Percentiles rank a stretch among this genome's conserved stretches.
phyloP scores from a whole-genome alignment of 2,888 invertebrate genomes.

The Lottia scabra region DNA sequence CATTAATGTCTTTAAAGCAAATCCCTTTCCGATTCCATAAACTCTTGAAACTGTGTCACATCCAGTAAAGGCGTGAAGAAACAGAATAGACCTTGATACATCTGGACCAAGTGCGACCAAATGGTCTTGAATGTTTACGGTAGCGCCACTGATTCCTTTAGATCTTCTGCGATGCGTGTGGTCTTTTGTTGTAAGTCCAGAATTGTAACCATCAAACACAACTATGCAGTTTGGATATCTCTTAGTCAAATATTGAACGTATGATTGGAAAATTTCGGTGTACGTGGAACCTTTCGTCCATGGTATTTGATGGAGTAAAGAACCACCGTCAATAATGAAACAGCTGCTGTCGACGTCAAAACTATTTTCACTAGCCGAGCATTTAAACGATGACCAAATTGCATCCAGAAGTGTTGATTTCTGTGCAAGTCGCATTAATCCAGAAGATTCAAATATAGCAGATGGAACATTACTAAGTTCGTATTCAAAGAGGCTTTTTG shows the following conservation, averaged over 20 bases:
- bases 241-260: slow-evolving; percentile 5
- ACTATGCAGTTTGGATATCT: slow-evolving; percentile 9
- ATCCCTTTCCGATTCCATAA: slow-evolving; percentile 27
- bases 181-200: slow-evolving; percentile 28
- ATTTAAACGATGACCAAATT: slow-evolving; percentile 16
- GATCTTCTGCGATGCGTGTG: slow-evolving; percentile 7
- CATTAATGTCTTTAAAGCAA: slow-evolving; percentile 14
- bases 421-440: slow-evolving; percentile 17
- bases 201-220: slow-evolving; percentile 30
- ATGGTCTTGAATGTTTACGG: not conserved
- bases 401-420: slow-evolving; percentile 25
- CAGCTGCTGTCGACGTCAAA: not conserved
- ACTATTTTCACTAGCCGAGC: slow-evolving; percentile 10
- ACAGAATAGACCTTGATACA: slow-evolving; percentile 18
- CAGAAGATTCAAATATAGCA: slow-evolving; percentile 28
- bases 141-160: not conserved
- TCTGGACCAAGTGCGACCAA: not conserved
- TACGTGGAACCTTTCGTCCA: slow-evolving; percentile 27
- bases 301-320: slow-evolving; percentile 27
- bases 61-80: slow-evolving; percentile 27
- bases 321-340: slow-evolving; percentile 31
- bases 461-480: slow-evolving; percentile 24
- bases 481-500: not conserved
- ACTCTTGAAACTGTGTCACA: slow-evolving; percentile 36
- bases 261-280: slow-evolving; percentile 13